Base-by-base conservation (phyloP, 2,113 vertebrate species). In the Halcyon malimbica region DNA sequence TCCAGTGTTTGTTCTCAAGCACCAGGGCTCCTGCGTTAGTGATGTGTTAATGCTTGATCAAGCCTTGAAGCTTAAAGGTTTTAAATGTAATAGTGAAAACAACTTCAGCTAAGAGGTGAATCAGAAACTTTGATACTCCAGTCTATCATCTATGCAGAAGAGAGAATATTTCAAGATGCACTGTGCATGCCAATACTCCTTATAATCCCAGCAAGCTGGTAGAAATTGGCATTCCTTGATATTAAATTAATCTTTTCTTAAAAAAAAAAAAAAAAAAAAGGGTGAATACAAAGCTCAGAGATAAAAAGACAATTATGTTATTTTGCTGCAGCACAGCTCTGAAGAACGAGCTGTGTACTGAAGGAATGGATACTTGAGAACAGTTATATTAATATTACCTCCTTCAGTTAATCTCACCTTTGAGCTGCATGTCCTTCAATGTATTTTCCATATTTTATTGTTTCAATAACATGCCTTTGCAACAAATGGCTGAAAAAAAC, bases 31-130 rank as follows among this genome's bases (percentile, higher is more conserved):
- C 81, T 87, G 91, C 78, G 76, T 93, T 68, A 87, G 74, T 2
- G 3, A 69, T 62, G 39, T 37, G 29, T 83, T 96, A 91, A 87
- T 97, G 89, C 77, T 79, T 95, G 70, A 76, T 90, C 91, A 95
- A 83, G 37, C 54, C 80, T 93, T 89, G 65, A 87, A 89, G 69
- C 53, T 95, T 94, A 75, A 75, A 87, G 64, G 35, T 94, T 96
- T 94, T 76, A 73, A 70, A 60, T 24, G 25, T 83, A 87, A 77
- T 81, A n/a, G 50, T 83, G 91, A 56, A 90, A 94, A 75, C 76
- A 78, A 59, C 56, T 92, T 89, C 76, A 91, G 46, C 74, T 93
- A 73, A 79, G 78, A 80, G 70, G 28, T 85, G 81, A 91, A 79
- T 63, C 54, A 79, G 83, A 75, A 89, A 89, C 59, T 91, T 94